Percentiles rank a stretch among this genome's conserved stretches.
Evolutionary conservation across 2,888 invertebrate species (phyloP).

Genomic region (Drosophila phalerata): DNA sequence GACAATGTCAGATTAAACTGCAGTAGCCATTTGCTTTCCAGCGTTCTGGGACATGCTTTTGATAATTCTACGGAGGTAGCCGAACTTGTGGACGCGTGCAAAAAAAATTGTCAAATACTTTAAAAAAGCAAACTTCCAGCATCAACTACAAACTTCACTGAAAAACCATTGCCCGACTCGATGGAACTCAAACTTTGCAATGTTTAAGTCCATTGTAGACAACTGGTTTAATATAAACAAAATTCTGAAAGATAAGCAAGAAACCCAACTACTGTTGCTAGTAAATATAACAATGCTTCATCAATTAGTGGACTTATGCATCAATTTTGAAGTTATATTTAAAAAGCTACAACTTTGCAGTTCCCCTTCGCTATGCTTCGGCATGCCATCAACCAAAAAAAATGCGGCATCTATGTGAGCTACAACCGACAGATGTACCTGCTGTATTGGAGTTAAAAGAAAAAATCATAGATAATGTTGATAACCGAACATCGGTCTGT

Average conservation of each 20-base stretch:
- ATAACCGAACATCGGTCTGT: no score
- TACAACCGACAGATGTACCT: conserved; percentile 16
- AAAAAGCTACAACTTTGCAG: conserved; percentile 23
- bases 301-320: conserved; percentile 22
- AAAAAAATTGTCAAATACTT: no score
- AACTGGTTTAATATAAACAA: conserved; percentile 26
- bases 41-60: conserved; percentile 22
- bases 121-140: no score
- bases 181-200: not conserved
- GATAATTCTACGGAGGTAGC: conserved; percentile 17
- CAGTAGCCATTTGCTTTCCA: conserved; percentile 29
- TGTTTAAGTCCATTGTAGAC: conserved; percentile 28
- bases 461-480: no score
- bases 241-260: conserved; percentile 26
- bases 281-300: conserved; percentile 30
- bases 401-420: conserved; percentile 16
- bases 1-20: conserved; percentile 21
- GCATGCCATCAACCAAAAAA: conserved; percentile 17
- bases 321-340: conserved; percentile 23
- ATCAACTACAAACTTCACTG: no score
- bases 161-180: no score
- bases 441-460: conserved; percentile 26
- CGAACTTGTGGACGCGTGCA: no score
- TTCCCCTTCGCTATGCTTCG: conserved; percentile 22
- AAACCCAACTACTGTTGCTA: conserved; percentile 25